Conservation (phyloP, 2,113 vertebrate species). For the Brachyistius frenatus region DNA sequence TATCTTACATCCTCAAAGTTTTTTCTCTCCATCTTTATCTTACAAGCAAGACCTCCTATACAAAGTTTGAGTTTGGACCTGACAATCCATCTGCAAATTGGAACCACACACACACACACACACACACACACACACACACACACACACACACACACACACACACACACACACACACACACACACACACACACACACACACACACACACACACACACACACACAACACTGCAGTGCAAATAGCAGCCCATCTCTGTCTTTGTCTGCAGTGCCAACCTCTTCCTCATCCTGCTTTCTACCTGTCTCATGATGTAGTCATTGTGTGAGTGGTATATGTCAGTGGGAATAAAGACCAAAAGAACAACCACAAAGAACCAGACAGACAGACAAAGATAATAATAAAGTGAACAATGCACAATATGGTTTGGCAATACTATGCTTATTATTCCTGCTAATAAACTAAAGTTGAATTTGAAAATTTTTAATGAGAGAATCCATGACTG, state of each 20-base stretch:
- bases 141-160: constrained; percentile 36
- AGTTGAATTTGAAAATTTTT: neutral
- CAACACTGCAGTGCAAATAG: constrained; percentile 49
- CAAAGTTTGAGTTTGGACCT: no score
- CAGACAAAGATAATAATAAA: neutral
- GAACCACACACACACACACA: no score
- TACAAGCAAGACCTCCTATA: no score
- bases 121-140: constrained; percentile 28
- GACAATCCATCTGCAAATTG: no score
- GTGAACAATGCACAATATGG: neutral
- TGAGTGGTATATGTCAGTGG: neutral
- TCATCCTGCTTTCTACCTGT: neutral
- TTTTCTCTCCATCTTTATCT: no score
- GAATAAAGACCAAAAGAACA: neutral
- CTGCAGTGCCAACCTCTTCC: constrained; percentile 39
- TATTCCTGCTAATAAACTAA: neutral
- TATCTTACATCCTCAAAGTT: no score
- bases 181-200: constrained; percentile 5
- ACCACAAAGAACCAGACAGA: constrained; percentile 1
- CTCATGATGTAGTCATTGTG: neutral
- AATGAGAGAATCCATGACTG: neutral
- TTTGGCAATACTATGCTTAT: neutral
- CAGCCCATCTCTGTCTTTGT: constrained; percentile 25
- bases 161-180: constrained; percentile 7
- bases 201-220: constrained; percentile 22